A percentile compares a stretch with the other conserved stretches of the same genome.
phyloP scores from a whole-genome alignment of 2,113 vertebrate genomes.

The Grantiella picta region DNA sequence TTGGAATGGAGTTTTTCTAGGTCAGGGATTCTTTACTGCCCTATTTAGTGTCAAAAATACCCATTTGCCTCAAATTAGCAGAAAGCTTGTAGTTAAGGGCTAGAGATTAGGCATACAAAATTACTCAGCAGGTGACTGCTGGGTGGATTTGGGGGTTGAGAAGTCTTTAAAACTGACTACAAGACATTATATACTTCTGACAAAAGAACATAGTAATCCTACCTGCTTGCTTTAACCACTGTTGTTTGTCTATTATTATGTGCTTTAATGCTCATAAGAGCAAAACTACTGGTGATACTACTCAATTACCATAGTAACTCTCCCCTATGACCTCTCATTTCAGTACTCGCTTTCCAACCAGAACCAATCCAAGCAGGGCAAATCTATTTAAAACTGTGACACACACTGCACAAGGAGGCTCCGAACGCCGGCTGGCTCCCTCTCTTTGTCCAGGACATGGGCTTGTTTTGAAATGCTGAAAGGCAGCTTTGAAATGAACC shows the following conservation, averaged over 20 bases:
- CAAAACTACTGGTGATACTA: conserved; percentile 89
- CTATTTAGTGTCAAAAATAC: conserved; percentile 82
- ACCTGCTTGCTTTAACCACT: conserved; percentile 96
- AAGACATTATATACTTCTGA: conserved; percentile 95
- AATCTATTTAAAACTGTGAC: conserved; percentile 78
- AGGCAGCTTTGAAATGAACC: conserved; percentile 67
- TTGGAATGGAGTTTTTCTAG: conserved; percentile 77
- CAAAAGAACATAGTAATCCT: conserved; percentile 96
- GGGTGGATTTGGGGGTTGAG: conserved; percentile 85
- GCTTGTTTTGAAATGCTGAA: conserved; percentile 69
- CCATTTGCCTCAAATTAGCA: conserved; percentile 84
- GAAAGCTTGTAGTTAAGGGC: conserved; percentile 79
- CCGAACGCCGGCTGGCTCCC: conserved; percentile 29
- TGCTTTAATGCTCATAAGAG: conserved; percentile 87
- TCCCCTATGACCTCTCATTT: conserved; percentile 82
- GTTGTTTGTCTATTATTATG: conserved; percentile 91
- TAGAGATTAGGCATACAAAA: conserved; percentile 87
- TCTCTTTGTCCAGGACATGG: conserved; percentile 61
- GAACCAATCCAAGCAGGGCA: conserved; percentile 76
- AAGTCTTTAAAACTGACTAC: conserved; percentile 97
- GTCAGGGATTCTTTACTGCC: conserved; percentile 77
- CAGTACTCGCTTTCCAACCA: conserved; percentile 67
- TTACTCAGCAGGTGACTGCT: conserved; percentile 83
- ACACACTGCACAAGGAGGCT: conserved; percentile 63
- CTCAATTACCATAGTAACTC: conserved; percentile 99